Conservation (phyloP, 1,140 invertebrate genomes). For the Zaprionus nigranus region DNA sequence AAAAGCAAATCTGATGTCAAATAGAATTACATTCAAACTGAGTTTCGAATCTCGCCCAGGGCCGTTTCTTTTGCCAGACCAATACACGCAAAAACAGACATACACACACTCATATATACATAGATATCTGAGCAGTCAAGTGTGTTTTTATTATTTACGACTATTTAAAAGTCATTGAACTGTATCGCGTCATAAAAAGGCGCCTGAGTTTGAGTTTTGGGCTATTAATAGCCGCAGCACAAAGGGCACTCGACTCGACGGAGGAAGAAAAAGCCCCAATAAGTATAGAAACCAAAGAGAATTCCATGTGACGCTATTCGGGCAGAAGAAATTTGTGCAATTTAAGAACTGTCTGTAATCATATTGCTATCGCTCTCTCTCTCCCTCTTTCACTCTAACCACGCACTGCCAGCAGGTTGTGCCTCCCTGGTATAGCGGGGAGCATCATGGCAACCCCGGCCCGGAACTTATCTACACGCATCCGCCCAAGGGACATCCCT, state of each 20-base stretch:
- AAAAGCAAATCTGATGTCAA: constrained; percentile 6
- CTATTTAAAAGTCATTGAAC: constrained; percentile 75
- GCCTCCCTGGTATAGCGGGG: constrained; percentile 77
- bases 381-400: background rate
- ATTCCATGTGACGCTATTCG: constrained; percentile 8
- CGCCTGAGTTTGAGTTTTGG: constrained; percentile 43
- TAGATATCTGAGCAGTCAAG: constrained; percentile 28
- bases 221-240: constrained; percentile 65
- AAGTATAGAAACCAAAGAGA: constrained; percentile 1
- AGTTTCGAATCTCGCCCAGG: background rate
- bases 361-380: constrained; percentile 18
- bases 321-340: constrained; percentile 21
- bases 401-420: constrained; percentile 60
- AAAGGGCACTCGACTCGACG: constrained; percentile 32
- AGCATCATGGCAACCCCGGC: constrained; percentile 45
- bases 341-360: constrained; percentile 53
- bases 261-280: constrained; percentile 21
- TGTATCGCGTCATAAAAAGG: constrained; percentile 43
- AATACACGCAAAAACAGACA: background rate
- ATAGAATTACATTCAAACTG: constrained; percentile 9
- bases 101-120: background rate
- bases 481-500: constrained; percentile 81
- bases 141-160: constrained; percentile 62
- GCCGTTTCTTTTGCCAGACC: background rate
- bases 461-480: constrained; percentile 80